phyloP scores from a whole-genome alignment of 53 echinoderm and acorn worm species.

The Zoroaster sp. region DNA sequence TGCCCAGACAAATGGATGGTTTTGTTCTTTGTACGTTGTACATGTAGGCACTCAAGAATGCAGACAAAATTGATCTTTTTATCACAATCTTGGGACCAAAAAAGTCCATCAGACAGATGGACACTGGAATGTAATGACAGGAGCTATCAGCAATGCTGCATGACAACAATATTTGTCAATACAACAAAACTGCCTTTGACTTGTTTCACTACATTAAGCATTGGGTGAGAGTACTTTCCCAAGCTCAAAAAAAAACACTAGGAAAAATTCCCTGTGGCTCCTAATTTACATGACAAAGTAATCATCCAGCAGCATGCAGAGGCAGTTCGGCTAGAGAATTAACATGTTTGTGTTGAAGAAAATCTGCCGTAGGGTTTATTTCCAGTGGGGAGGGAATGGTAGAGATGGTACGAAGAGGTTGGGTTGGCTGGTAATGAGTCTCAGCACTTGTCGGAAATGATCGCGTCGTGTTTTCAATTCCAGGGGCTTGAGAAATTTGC shows the following conservation, averaged over 20 bases:
- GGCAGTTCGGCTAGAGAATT: background rate
- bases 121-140: background rate
- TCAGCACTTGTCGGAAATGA: slow-evolving; percentile 26
- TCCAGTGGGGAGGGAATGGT: background rate
- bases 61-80: background rate
- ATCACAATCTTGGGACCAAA: background rate
- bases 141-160: background rate
- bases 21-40: background rate
- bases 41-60: background rate
- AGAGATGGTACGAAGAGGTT: background rate
- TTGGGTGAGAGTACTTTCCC: slow-evolving; percentile 32
- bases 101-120: background rate
- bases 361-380: background rate
- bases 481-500: slow-evolving; percentile 3
- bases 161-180: too few species aligned
- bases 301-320: background rate
- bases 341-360: slow-evolving; percentile 35
- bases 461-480: slow-evolving; percentile 1
- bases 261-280: background rate
- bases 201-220: background rate
- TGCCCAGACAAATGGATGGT: too few species aligned
- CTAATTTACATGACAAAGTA: slow-evolving; percentile 55
- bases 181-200: background rate
- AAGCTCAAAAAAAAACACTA: background rate
- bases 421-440: background rate